Evolutionary conservation across 1,140 invertebrate genomes (phyloP), one percentile per base, ranked within the genome.

Genomic region (Lordiphosa clarofinis): DNA sequence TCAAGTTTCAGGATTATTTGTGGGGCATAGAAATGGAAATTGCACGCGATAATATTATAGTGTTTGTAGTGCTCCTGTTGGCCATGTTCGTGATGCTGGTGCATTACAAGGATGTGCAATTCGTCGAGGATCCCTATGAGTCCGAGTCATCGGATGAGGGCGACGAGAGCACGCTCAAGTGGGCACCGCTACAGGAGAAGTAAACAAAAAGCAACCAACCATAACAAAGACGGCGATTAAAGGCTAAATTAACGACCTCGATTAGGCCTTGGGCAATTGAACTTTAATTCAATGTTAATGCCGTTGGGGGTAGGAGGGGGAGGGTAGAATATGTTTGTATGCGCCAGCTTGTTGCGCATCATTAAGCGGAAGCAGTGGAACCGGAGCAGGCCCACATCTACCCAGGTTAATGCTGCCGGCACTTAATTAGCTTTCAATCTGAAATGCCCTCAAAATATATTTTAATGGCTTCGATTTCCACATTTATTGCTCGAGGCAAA

Each of bases 381-480:
- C 4, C 2, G 21, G 21, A 24, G 39, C 36, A 31, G 50, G 39
- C 39, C 33, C 12, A 50, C 40, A 38, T 31, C 42, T 48, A 24
- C 38, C 39, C 56, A 13, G n/a, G 49, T 37, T 73, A 24, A 24
- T 24, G 66, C 57, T 67, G 55, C 67, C 33, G 40, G 44, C 44
- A 71, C 70, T 79, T 79, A 79, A 79, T 73, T 78, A 79, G 69
- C 74, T 57, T 60, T 70, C 56, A 64, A 81, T 68, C 68, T 52
- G 68, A 75, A 79, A 72, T 58, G 53, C 52, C 55, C 39, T 49
- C 49, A 9, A 38, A 49, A 79, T 66, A 81, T 52, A 74, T 60
- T 67, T 60, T 70, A 70, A 61, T 81, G 58, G 67, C 56, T 79
- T 65, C 58, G 66, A 63, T 56, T 56, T 56, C 24, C 40, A 42